Percentiles rank a stretch among this genome's conserved stretches.
These are phyloP conservation scores for Porites australiensis DNA, from an alignment of 64 coral and sea anemone genomes.

Conservation along the genomic window DNA sequence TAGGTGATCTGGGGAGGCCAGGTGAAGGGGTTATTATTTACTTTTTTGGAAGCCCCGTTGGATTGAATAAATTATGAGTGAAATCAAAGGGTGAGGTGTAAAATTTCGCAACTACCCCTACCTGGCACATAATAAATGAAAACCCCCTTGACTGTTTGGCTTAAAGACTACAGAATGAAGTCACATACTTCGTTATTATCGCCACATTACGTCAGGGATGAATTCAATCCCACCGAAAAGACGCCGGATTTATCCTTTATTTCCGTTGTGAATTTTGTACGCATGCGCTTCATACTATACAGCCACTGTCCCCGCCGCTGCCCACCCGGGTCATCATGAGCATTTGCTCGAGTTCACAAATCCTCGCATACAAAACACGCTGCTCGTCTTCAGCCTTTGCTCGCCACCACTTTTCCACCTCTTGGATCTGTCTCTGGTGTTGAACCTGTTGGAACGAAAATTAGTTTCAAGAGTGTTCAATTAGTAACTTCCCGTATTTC, in stretches of 20 bases:
- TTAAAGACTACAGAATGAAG: neutral
- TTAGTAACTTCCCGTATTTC: no score
- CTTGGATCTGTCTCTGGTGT: slow-evolving; percentile 40
- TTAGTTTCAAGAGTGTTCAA: neutral
- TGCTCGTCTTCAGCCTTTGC: slow-evolving; percentile 35
- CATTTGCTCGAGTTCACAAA: slow-evolving; percentile 41
- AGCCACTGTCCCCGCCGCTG: neutral
- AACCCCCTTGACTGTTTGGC: neutral
- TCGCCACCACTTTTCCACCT: slow-evolving; percentile 48
- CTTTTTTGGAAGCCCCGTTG: no score
- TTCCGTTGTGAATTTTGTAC: neutral
- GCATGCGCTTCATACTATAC: neutral
- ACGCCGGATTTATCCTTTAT: neutral
- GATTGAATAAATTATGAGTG: no score
- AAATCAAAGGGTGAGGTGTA: no score
- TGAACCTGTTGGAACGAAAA: slow-evolving; percentile 15
- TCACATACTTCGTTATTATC: neutral
- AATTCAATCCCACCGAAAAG: neutral
- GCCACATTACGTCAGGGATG: neutral
- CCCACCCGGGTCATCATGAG: neutral
- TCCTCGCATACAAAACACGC: slow-evolving; percentile 41
- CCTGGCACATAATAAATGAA: no score
- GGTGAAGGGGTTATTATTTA: no score
- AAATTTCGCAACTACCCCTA: no score
- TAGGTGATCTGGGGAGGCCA: no score